Conservation (phyloP, 2,888 invertebrate genomes). For the Atrina japonica region DNA sequence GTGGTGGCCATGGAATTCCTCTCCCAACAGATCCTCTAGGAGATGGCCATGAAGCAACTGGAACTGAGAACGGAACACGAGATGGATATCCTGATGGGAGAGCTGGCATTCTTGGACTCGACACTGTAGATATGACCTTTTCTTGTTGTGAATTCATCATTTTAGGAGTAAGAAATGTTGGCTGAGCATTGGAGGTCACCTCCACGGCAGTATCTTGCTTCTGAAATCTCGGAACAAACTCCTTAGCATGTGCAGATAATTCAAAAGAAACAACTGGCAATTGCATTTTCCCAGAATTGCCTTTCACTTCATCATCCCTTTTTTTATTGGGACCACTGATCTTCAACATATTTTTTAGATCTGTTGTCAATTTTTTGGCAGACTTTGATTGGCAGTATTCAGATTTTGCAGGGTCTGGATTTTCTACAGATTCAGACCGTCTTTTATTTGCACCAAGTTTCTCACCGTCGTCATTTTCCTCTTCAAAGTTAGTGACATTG, state of each 20-base stretch:
- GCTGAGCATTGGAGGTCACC: neutral
- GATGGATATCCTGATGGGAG: conserved; percentile 12
- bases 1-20: conserved; percentile 9
- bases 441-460: neutral
- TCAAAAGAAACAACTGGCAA: conserved; percentile 26
- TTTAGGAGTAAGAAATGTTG: conserved; percentile 35
- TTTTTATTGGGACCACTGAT: neutral
- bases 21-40: conserved; percentile 14
- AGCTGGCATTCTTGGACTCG: conserved; percentile 9
- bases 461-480: no score
- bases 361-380: no score
- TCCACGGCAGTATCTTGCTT: conserved; percentile 12
- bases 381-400: no score
- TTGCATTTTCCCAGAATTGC: conserved; percentile 1
- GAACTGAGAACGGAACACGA: conserved; percentile 17
- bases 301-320: neutral
- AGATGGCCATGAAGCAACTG: neutral
- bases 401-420: neutral
- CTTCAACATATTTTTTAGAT: no score
- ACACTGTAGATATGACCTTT: neutral
- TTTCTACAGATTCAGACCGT: neutral
- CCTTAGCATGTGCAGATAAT: conserved; percentile 30
- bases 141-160: conserved; percentile 7
- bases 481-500: no score
- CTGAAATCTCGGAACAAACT: conserved; percentile 33